Conservation (phyloP, 2,113 vertebrate species). For the Hemicordylus capensis region DNA sequence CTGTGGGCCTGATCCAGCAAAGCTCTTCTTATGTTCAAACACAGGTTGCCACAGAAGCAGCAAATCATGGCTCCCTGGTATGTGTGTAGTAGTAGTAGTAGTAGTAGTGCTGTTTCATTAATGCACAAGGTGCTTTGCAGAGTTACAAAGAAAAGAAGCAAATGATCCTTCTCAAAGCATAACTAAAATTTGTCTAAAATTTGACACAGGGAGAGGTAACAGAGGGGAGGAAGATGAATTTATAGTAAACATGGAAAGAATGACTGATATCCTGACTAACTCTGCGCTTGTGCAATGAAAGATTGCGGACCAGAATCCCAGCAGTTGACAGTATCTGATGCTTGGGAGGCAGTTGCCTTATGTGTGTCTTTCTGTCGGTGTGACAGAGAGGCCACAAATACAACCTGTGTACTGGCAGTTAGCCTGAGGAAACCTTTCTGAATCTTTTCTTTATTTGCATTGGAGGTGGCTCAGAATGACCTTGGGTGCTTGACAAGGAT, state of each 20-base stretch:
- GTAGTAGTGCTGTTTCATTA: background rate
- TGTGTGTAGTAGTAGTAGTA: background rate
- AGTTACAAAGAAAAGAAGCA: background rate
- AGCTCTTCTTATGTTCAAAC: too few relatives aligned
- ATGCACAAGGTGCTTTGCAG: background rate
- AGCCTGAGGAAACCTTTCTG: constrained; percentile 4
- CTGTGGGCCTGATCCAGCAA: too few relatives aligned
- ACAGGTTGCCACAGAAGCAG: background rate
- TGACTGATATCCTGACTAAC: background rate
- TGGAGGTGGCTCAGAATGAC: background rate
- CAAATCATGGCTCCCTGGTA: background rate
- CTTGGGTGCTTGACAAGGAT: constrained; percentile 2
- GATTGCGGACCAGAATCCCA: background rate
- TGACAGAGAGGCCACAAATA: background rate
- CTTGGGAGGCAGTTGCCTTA: background rate
- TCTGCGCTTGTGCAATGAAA: background rate
- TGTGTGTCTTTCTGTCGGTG: background rate
- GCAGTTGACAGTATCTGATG: accelerated
- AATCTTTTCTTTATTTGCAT: background rate
- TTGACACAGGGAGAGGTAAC: background rate
- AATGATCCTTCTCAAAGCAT: background rate
- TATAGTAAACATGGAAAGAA: too few relatives aligned
- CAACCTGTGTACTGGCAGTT: background rate
- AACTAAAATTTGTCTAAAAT: background rate
- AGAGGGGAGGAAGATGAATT: background rate